These are phyloP conservation scores for Papilio protenor DNA, from an alignment of 2,888 invertebrate species.

Conservation along the genomic window DNA sequence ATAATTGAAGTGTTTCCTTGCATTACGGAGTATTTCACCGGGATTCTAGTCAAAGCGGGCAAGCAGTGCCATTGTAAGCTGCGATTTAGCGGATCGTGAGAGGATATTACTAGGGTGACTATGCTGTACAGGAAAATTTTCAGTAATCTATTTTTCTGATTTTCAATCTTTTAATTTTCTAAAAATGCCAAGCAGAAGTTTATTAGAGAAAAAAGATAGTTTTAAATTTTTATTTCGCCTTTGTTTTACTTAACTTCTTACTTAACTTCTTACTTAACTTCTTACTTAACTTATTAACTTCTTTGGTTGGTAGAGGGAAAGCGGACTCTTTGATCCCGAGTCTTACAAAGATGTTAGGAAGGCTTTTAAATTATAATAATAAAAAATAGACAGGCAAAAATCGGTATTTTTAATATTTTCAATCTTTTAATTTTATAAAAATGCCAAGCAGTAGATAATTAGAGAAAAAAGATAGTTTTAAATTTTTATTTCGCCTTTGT, in stretches of 20 bases:
- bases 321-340: no score
- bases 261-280: no score
- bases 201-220: no score
- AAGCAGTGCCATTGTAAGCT: conserved; percentile 63
- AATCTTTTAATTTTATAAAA: no score
- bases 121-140: conserved; percentile 33
- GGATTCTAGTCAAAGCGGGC: conserved; percentile 57
- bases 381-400: neutral
- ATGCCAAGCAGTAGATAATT: neutral
- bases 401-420: no score
- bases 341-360: neutral
- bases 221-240: no score
- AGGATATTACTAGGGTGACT: conserved; percentile 63
- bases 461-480: neutral
- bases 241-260: no score
- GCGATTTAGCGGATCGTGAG: conserved; percentile 73
- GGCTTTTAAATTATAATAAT: neutral
- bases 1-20: conserved; percentile 46
- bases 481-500: no score
- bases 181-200: no score
- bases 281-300: no score
- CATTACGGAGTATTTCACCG: conserved; percentile 46
- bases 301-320: neutral
- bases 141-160: conserved; percentile 15
- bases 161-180: no score